Percentiles rank a stretch among this genome's conserved stretches.
Conservation (phyloP, 2,888 invertebrate species). For the Hydrotaea cyrtoneurina region DNA sequence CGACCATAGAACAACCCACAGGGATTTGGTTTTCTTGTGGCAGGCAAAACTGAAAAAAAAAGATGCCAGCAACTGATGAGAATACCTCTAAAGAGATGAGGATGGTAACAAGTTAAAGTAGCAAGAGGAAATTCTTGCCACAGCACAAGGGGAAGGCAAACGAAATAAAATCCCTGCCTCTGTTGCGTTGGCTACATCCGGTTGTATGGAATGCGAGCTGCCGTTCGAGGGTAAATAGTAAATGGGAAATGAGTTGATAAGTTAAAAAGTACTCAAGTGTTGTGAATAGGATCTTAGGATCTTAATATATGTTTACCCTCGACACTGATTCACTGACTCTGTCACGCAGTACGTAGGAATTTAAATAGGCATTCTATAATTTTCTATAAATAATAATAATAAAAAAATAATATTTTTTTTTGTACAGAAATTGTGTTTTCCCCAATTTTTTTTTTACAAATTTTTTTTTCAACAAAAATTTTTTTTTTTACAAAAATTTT, state of each 20-base stretch:
- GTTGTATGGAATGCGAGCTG: neutral
- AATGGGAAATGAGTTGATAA: conserved; percentile 64
- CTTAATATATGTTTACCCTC: too few relatives aligned
- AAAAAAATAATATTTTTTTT: too few relatives aligned
- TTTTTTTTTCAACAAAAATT: too few relatives aligned
- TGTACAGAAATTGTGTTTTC: too few relatives aligned
- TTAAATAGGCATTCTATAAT: too few relatives aligned
- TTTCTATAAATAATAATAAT: too few relatives aligned
- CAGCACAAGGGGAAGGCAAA: neutral
- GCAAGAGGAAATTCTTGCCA: neutral
- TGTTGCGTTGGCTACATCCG: neutral
- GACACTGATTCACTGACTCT: too few relatives aligned
- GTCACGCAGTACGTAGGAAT: too few relatives aligned
- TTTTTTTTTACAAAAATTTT: too few relatives aligned
- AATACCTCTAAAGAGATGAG: neutral
- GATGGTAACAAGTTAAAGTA: neutral
- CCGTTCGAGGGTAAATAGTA: neutral
- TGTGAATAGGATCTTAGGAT: conserved; percentile 50
- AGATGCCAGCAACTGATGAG: neutral
- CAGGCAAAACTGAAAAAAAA: neutral
- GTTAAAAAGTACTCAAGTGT: conserved; percentile 61
- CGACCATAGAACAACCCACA: conserved; percentile 38
- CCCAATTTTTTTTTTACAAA: too few relatives aligned
- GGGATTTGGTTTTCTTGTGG: conserved; percentile 46
- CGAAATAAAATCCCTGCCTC: neutral